phyloP scores from a whole-genome alignment of 2,797 vertebrate genomes.

The Sus cebifrons region DNA sequence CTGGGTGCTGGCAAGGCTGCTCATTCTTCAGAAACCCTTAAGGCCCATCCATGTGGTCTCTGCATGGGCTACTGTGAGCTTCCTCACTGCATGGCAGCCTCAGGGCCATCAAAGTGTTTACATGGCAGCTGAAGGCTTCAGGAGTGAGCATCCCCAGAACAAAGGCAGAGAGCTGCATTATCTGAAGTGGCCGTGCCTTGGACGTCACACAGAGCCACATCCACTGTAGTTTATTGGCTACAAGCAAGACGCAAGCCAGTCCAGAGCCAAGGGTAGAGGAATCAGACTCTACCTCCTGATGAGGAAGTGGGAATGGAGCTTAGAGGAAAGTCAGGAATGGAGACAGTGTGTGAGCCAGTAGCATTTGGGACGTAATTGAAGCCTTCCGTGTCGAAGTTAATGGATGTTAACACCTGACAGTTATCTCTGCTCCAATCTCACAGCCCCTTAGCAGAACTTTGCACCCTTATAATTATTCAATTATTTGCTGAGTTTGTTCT shows the following conservation, averaged over 20 bases:
- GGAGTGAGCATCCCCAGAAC: background rate
- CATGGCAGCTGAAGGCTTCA: background rate
- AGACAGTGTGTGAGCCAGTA: background rate
- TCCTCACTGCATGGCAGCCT: conserved; percentile 19
- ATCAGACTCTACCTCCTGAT: background rate
- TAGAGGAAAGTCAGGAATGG: background rate
- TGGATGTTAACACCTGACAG: background rate
- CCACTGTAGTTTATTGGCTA: background rate
- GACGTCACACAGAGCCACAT: background rate
- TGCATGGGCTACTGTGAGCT: background rate
- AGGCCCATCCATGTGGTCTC: background rate
- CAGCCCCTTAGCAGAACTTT: background rate
- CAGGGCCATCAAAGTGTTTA: background rate
- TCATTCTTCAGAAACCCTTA: background rate
- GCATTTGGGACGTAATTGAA: background rate
- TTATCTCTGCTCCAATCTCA: conserved; percentile 2
- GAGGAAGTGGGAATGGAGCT: background rate
- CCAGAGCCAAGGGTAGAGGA: background rate
- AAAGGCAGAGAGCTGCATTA: background rate
- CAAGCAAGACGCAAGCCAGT: background rate
- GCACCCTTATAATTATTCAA: conserved; percentile 32
- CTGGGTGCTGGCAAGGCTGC: background rate
- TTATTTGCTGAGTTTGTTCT: conserved; percentile 34
- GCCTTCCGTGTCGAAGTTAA: background rate
- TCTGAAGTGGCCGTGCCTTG: background rate